Percentiles rank a stretch among this genome's conserved stretches.
These are phyloP conservation scores for Channa argus DNA, from an alignment of 2,113 vertebrate genomes.

Conservation along the genomic window DNA sequence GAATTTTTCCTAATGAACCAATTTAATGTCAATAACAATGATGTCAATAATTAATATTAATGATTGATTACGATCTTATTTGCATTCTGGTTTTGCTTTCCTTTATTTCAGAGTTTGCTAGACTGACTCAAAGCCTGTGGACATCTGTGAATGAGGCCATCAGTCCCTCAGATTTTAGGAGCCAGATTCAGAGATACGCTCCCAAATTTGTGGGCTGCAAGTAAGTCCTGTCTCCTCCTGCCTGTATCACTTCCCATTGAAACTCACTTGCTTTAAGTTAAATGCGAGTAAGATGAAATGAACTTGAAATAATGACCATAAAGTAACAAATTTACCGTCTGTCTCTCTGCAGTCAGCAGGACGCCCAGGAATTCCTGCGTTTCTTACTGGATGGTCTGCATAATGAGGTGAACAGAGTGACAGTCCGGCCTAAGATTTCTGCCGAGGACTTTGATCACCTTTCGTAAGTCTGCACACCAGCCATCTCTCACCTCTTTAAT, in stretches of 20 bases:
- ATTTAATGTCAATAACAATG: too few relatives aligned
- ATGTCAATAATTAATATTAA: too few relatives aligned
- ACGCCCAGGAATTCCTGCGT: constrained; percentile 96
- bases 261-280: fast-evolving
- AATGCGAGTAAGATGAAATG: too few relatives aligned
- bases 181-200: constrained; percentile 93
- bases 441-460: constrained; percentile 90
- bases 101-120: constrained; percentile 89
- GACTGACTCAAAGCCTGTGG: constrained; percentile 93
- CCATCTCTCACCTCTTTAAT: not conserved
- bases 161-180: constrained; percentile 94
- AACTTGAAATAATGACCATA: too few relatives aligned
- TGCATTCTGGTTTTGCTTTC: not conserved
- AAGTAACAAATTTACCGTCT: not conserved
- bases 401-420: constrained; percentile 92
- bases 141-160: constrained; percentile 89
- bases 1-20: too few relatives aligned
- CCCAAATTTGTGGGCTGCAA: constrained; percentile 95
- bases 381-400: constrained; percentile 95
- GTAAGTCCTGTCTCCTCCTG: constrained; percentile 78
- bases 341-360: constrained; percentile 88
- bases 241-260: not conserved
- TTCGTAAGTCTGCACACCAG: constrained; percentile 83
- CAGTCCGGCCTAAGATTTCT: constrained; percentile 79
- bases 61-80: not conserved